Base-by-base conservation (phyloP, 2,888 invertebrate species). In the Habroteleia sp. region DNA sequence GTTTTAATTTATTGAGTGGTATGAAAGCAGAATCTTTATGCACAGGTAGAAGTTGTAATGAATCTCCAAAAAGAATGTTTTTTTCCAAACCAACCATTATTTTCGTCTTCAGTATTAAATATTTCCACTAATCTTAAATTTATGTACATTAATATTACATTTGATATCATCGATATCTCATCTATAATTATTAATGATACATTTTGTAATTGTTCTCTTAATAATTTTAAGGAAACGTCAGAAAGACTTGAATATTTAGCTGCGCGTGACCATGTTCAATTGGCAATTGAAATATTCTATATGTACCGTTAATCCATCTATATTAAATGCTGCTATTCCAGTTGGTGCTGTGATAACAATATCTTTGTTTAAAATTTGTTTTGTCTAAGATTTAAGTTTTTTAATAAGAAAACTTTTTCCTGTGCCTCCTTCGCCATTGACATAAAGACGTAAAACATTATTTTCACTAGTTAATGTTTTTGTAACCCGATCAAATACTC, bases 41-140 rank as follows among this genome's bases (percentile, higher is more conserved):
- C 5, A 83, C 81, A 1, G 84, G 83, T 1, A 81, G 83, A 23
- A 84, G 79, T 50, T 84, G 84, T 27, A 85, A 74, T 14, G 84
- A 78, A 77, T 85, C 84, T 5, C 83, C 82, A 46, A 84, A 37
- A 44, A 84, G 42, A 11, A 83, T 58, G 76, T 52, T 73, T 81
- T 48, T 76, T 75, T 3, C 82, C 84, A 71, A 85, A 84, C 82
- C 81, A 83, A n/a, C 81, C 83, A 79, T 83, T 60, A 4, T 78
- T 50, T n/a, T 42, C 37, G 20, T 83, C 80, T 17, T 41, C 42
- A 3, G 81, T 83, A 44, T 83, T 78, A 48, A 81, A 83, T 71
- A 84, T 80, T 76, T 81, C 83, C 3, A 73, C 33, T 13, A 83
- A 63, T 17, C 82, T 39, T 16, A 82, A 44, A 74, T 82, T 73